Conservation (phyloP, 2,113 vertebrate genomes). For the Ochotona curzoniae region DNA sequence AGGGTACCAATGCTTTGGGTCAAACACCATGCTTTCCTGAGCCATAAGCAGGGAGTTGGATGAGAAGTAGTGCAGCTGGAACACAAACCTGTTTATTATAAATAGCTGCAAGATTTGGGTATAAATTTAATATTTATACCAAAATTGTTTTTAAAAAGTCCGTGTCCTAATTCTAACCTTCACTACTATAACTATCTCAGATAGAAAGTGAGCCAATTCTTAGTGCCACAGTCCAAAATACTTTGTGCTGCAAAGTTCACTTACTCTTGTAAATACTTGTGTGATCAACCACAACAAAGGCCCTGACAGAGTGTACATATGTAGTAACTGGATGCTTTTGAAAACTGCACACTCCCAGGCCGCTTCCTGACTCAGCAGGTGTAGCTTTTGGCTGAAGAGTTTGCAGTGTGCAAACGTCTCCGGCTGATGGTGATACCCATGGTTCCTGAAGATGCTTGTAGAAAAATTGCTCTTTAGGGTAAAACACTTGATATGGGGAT, state of each 20-base stretch:
- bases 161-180: background rate
- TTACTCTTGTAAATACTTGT: background rate
- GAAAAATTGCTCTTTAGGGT: background rate
- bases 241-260: background rate
- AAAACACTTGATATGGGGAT: background rate
- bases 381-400: background rate
- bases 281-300: background rate
- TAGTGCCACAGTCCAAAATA: too few species aligned
- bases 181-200: too few species aligned
- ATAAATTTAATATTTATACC: background rate
- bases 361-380: background rate
- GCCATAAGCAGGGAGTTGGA: too few species aligned
- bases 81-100: background rate
- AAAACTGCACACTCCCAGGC: background rate
- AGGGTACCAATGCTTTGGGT: too few species aligned
- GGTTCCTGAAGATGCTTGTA: too few species aligned
- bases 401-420: background rate
- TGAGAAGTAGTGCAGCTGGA: too few species aligned
- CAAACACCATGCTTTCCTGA: too few species aligned
- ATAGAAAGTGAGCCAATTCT: background rate
- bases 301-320: rapidly evolving
- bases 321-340: too few species aligned
- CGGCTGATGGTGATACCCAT: background rate
- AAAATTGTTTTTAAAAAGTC: background rate
- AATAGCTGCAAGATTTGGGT: background rate